Percentiles rank a stretch among this genome's conserved stretches.
These are phyloP conservation scores for Protobothrops flavoviridis DNA, from an alignment of 2,113 vertebrate species.

Conservation along the genomic window DNA sequence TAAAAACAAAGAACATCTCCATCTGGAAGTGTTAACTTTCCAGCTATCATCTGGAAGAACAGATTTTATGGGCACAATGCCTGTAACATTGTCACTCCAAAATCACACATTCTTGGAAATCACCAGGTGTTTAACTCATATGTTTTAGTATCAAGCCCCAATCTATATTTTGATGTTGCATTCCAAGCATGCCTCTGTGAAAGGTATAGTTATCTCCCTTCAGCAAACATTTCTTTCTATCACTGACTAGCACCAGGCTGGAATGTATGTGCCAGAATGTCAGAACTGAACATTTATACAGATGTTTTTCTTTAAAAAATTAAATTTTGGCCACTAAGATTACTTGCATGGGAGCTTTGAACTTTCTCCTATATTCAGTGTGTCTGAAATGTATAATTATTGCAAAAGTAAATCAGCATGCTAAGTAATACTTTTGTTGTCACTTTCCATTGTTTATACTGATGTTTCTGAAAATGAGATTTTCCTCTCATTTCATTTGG, in stretches of 20 bases:
- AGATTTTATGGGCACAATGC: not conserved
- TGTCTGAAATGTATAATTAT: not conserved
- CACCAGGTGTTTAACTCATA: not conserved
- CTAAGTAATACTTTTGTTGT: not conserved
- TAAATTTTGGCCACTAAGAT: not conserved
- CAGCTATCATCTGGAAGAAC: not conserved
- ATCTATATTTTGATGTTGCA: constrained; percentile 13
- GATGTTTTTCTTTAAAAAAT: not conserved
- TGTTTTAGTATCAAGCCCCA: not conserved
- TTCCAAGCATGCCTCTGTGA: constrained; percentile 11
- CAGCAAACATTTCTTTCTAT: not conserved
- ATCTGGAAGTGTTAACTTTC: not conserved
- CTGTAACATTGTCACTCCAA: not conserved
- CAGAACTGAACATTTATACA: not conserved
- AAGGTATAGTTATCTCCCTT: not conserved
- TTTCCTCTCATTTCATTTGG: not conserved
- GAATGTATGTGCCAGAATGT: not conserved
- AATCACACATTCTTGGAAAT: not conserved
- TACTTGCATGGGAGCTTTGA: not conserved
- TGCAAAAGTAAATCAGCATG: not conserved
- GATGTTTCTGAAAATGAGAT: not conserved
- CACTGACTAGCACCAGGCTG: not conserved
- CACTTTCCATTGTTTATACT: not conserved
- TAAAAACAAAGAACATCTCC: not conserved
- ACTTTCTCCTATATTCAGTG: not conserved